Conservation (phyloP, 2,888 invertebrate species). For the Deladenus siricidicola region DNA sequence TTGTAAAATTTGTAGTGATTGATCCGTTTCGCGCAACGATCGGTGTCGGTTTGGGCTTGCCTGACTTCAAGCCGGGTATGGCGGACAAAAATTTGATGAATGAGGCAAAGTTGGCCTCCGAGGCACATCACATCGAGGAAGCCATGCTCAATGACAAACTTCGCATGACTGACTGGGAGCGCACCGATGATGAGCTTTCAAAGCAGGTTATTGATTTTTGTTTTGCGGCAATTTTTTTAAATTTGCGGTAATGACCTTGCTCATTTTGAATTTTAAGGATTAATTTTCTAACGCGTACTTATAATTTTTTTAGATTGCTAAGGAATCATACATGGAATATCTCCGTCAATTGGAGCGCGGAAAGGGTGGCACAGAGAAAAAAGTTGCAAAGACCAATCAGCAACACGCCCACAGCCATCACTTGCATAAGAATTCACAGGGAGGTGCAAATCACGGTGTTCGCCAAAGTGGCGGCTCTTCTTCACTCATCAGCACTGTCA, state of each 20-base stretch:
- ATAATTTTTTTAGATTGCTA: conserved; percentile 21
- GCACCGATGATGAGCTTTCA: conserved; percentile 74
- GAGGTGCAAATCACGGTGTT: too few species aligned
- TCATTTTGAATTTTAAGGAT: too few species aligned
- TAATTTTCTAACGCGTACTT: not conserved
- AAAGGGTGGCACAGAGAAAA: too few species aligned
- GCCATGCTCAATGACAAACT: conserved; percentile 83
- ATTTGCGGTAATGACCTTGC: not conserved
- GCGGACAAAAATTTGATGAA: conserved; percentile 42
- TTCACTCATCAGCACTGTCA: not conserved
- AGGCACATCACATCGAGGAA: conserved; percentile 55
- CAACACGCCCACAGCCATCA: not conserved
- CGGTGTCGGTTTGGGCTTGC: conserved; percentile 75
- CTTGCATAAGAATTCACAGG: too few species aligned
- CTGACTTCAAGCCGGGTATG: conserved; percentile 54
- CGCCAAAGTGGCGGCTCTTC: not conserved
- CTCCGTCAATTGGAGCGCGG: conserved; percentile 22
- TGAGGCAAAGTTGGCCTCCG: conserved; percentile 35
- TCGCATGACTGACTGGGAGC: conserved; percentile 80
- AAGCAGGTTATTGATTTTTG: conserved; percentile 17
- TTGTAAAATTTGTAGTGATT: conserved; percentile 59
- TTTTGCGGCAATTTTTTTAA: not conserved
- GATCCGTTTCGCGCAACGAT: conserved; percentile 71
- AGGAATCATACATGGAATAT: conserved; percentile 39
- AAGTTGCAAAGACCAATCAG: too few species aligned